phyloP scores from a whole-genome alignment of 2,888 invertebrate genomes.

The Yponomeuta cagnagella region DNA sequence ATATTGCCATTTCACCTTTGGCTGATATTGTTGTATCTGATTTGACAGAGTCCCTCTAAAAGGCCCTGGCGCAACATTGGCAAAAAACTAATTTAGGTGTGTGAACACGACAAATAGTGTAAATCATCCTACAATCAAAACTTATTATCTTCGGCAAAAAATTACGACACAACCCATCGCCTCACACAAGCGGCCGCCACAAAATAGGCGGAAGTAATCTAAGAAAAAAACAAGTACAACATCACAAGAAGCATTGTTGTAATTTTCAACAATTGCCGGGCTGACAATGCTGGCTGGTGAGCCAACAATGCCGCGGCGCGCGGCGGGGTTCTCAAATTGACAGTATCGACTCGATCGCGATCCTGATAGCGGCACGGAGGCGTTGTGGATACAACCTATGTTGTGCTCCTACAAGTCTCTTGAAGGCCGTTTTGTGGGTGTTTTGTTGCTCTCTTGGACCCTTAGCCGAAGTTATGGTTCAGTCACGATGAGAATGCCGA shows the following conservation, averaged over 20 bases:
- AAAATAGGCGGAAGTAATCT: not conserved
- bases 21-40: too few relatives aligned
- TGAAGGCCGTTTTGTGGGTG: too few relatives aligned
- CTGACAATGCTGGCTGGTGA: not conserved
- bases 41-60: too few relatives aligned
- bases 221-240: not conserved
- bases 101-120: too few relatives aligned
- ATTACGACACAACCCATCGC: not conserved
- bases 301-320: constrained; percentile 6
- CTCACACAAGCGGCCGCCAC: not conserved
- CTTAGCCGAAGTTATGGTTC: too few relatives aligned
- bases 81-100: not conserved
- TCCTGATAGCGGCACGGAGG: constrained; percentile 11
- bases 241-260: not conserved
- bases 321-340: constrained; percentile 6
- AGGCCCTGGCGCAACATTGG: too few relatives aligned
- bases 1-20: too few relatives aligned
- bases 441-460: too few relatives aligned
- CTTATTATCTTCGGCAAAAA: not conserved
- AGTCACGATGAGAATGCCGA: too few relatives aligned
- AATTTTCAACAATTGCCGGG: not conserved
- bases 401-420: too few relatives aligned
- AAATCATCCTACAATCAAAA: not conserved
- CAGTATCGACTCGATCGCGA: constrained; percentile 10
- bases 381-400: not conserved